Percentiles rank a stretch among this genome's conserved stretches.
Evolutionary conservation across 2,797 vertebrate genomes (phyloP).

Genomic region (Caiman crocodilus): DNA sequence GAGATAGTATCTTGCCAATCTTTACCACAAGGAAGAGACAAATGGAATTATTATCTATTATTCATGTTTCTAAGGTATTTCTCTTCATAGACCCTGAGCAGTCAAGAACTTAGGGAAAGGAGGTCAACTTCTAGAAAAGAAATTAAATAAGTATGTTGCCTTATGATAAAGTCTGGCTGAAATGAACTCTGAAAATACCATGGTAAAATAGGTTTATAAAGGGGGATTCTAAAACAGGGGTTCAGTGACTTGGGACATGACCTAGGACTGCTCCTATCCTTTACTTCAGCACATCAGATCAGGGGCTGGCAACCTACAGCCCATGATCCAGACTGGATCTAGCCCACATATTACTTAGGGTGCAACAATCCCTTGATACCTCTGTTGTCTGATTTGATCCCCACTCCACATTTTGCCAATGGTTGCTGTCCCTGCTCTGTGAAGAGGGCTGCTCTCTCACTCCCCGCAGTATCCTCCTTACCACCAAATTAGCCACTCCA

Average conservation of each 20-base stretch:
- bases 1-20: slow-evolving; percentile 23
- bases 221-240: neutral
- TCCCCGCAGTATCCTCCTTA: no score
- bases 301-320: no score
- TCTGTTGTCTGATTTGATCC: no score
- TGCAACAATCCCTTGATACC: no score
- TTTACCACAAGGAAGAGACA: neutral
- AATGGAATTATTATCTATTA: neutral
- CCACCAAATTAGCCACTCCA: no score
- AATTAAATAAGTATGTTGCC: neutral
- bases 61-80: slow-evolving; percentile 5
- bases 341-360: no score
- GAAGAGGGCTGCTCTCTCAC: no score
- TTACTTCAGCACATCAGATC: neutral
- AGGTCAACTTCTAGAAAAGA: neutral
- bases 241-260: neutral
- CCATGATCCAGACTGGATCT: no score
- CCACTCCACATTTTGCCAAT: no score
- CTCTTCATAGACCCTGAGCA: slow-evolving; percentile 11
- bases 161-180: neutral
- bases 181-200: neutral
- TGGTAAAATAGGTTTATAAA: neutral
- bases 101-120: neutral
- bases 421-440: no score
- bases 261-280: neutral